Conservation (phyloP, 35 echinoderm and acorn worm genomes). For the Chiridota heheva region DNA sequence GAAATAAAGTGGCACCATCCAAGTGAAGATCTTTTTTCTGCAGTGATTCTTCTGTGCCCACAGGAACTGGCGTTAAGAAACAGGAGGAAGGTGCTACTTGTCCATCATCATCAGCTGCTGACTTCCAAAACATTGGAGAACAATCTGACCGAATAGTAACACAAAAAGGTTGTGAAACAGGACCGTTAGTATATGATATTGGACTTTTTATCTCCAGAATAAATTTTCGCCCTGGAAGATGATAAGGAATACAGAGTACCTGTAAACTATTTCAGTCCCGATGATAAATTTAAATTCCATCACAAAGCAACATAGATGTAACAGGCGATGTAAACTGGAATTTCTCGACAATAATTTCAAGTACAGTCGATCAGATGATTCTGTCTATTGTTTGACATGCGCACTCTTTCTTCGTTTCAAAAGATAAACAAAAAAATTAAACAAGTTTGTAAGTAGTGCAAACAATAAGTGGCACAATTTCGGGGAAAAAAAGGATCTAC, state of each 20-base stretch:
- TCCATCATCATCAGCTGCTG: background rate
- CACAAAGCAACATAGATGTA: constrained; percentile 5
- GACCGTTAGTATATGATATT: constrained; percentile 10
- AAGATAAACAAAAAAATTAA: background rate
- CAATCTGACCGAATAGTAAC: background rate
- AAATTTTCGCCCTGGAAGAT: constrained; percentile 1
- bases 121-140: background rate
- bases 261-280: background rate
- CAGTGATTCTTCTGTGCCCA: background rate
- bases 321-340: background rate
- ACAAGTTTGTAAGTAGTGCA: constrained; percentile 3
- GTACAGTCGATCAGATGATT: background rate
- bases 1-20: too few species aligned
- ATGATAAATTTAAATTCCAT: background rate
- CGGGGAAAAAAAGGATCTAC: background rate
- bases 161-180: background rate
- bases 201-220: background rate
- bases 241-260: background rate
- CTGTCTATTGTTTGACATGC: constrained; percentile 7
- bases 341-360: constrained; percentile 8
- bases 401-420: constrained; percentile 10
- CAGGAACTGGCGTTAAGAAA: background rate
- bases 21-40: background rate
- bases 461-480: constrained; percentile 9
- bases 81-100: background rate